Evolutionary conservation across 1,140 invertebrate genomes (phyloP).

Genomic region (Parasteatoda tepidariorum): DNA sequence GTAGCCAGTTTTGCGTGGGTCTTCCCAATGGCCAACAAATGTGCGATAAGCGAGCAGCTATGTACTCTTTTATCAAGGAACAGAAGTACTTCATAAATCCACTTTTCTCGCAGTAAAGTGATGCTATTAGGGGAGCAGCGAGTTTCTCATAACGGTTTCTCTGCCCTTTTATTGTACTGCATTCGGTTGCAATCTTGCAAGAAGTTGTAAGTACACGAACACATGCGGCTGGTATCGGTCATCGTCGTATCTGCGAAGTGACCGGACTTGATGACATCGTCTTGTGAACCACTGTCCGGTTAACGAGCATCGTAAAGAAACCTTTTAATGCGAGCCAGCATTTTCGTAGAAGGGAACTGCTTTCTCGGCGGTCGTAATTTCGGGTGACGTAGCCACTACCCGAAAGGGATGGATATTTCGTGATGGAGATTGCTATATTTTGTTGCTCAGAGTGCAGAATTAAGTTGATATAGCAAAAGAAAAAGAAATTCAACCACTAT

Average conservation of each 20-base stretch:
- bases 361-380: neutral
- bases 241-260: neutral
- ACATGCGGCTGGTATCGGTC: neutral
- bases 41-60: neutral
- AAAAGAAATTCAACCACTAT: no score
- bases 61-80: neutral
- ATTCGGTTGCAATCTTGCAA: neutral
- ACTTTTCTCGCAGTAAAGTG: neutral
- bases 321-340: neutral
- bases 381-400: no score
- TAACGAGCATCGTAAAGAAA: neutral
- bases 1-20: neutral
- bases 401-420: no score
- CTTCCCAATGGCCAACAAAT: no score
- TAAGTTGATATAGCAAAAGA: no score
- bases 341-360: neutral
- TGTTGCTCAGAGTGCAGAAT: no score
- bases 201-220: neutral
- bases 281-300: neutral
- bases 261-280: neutral
- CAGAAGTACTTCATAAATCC: neutral
- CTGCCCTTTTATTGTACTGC: neutral
- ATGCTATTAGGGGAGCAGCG: neutral
- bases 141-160: neutral
- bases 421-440: no score